These are phyloP conservation scores for Nudaria mundana DNA, from an alignment of 2,888 invertebrate species.

Conservation along the genomic window DNA sequence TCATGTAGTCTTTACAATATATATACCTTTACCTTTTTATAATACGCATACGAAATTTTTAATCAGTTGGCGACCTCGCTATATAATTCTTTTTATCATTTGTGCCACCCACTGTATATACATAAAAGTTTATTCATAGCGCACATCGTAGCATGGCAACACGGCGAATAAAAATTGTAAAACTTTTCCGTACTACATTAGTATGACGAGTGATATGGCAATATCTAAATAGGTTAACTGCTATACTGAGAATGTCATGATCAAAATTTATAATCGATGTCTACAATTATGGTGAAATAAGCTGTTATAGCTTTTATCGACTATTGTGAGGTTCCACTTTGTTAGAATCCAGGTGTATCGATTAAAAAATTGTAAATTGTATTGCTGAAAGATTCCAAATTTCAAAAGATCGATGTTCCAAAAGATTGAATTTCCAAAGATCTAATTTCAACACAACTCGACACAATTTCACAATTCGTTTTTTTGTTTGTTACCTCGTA, in stretches of 20 bases:
- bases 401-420: too few species aligned
- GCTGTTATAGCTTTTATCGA: not conserved
- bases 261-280: not conserved
- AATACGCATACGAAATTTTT: not conserved
- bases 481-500: too few species aligned
- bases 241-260: not conserved
- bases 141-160: not conserved
- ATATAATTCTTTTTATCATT: not conserved
- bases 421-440: too few species aligned
- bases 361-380: too few species aligned
- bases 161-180: not conserved
- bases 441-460: too few species aligned
- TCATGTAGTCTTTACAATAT: too few species aligned
- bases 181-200: not conserved
- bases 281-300: not conserved
- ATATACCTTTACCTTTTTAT: not conserved
- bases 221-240: not conserved
- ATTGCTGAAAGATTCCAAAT: too few species aligned
- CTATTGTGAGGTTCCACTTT: too few species aligned
- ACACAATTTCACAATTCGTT: too few species aligned
- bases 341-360: too few species aligned
- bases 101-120: constrained; percentile 1
- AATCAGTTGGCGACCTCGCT: not conserved
- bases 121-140: not conserved
- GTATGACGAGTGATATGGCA: not conserved